A percentile compares a stretch with the other conserved stretches of the same genome.
Conservation (phyloP, 1,140 invertebrate species). For the Tyrophagus putrescentiae region DNA sequence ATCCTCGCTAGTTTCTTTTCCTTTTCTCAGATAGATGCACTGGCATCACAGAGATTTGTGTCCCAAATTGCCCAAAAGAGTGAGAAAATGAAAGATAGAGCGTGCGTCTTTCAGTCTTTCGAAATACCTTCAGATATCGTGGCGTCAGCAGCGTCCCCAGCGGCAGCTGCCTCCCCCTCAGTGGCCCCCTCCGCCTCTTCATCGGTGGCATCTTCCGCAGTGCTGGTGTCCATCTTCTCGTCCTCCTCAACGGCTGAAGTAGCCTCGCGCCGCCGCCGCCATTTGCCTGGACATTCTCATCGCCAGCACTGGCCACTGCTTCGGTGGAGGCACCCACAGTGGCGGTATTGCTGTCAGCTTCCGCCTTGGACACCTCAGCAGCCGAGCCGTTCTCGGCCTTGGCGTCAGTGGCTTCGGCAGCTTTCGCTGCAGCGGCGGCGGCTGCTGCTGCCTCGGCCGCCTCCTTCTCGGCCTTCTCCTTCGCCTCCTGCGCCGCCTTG, state of each 20-base stretch:
- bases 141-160: not conserved
- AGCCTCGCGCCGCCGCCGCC: not conserved
- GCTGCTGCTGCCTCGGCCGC: slow-evolving; percentile 20
- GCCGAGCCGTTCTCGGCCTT: slow-evolving; percentile 18
- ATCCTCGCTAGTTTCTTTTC: not conserved
- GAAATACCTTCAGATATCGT: not conserved
- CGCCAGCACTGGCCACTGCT: not conserved
- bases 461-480: slow-evolving; percentile 17
- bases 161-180: not conserved
- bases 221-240: not conserved
- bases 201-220: not conserved
- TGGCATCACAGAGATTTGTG: too few species aligned
- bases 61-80: too few species aligned
- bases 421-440: not conserved
- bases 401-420: slow-evolving; percentile 28
- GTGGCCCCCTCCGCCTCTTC: not conserved
- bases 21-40: too few species aligned
- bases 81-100: too few species aligned
- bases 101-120: not conserved
- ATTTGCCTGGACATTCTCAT: not conserved
- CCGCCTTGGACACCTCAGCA: not conserved
- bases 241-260: not conserved
- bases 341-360: not conserved
- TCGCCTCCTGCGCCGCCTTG: slow-evolving; percentile 11
- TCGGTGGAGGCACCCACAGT: not conserved